Conservation (phyloP, 2,888 invertebrate species). For the Drosophila fungiperda region DNA sequence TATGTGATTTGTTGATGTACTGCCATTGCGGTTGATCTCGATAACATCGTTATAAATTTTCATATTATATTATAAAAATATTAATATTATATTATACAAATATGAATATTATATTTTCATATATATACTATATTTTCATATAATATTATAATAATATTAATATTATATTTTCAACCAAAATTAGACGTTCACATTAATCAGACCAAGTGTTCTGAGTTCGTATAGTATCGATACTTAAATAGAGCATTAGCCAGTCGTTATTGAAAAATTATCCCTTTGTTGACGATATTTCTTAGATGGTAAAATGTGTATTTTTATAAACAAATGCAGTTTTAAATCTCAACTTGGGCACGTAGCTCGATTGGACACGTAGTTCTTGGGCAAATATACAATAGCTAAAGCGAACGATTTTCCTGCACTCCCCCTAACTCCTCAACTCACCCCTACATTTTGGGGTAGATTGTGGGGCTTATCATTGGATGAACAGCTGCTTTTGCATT, state of each 20-base stretch:
- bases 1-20: background rate
- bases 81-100: no score
- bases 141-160: background rate
- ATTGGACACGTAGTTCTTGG: slow-evolving; percentile 40
- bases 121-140: no score
- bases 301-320: background rate
- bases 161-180: background rate
- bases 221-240: background rate
- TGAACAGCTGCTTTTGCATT: slow-evolving; percentile 73
- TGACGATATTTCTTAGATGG: slow-evolving; percentile 3
- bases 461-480: slow-evolving; percentile 62
- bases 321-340: slow-evolving; percentile 40
- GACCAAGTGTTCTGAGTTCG: background rate
- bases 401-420: slow-evolving; percentile 7
- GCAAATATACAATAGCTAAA: slow-evolving; percentile 8
- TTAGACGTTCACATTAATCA: background rate
- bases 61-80: background rate
- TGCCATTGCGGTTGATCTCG: no score
- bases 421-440: background rate
- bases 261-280: background rate
- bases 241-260: slow-evolving; percentile 17
- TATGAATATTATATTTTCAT: no score
- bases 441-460: slow-evolving; percentile 27
- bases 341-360: slow-evolving; percentile 68
- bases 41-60: background rate